Conservation (phyloP, 2,113 vertebrate genomes). For the Platysteira castanea region DNA sequence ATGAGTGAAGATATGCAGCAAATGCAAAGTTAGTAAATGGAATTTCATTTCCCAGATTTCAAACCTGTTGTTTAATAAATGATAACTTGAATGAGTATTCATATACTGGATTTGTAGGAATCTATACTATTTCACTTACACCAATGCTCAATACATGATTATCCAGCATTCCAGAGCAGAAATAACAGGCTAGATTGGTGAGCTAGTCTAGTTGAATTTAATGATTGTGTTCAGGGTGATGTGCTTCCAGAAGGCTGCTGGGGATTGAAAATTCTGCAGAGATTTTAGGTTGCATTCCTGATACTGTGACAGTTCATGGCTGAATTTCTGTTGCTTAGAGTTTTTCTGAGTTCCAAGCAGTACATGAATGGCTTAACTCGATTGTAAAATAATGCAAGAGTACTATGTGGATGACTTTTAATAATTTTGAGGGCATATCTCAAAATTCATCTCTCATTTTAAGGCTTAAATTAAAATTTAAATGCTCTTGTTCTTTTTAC, state of each 20-base stretch:
- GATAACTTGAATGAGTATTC: background rate
- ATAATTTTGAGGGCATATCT: background rate
- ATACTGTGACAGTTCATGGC: background rate
- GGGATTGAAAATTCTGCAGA: background rate
- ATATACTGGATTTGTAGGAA: background rate
- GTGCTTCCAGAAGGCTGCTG: background rate
- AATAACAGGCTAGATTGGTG: background rate
- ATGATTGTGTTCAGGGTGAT: background rate
- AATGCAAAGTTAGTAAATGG: background rate
- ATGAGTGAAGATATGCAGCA: background rate
- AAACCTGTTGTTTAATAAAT: background rate
- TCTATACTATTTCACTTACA: background rate
- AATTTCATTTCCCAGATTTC: too few species aligned
- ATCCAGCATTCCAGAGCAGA: background rate
- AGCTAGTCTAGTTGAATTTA: background rate
- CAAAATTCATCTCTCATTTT: background rate
- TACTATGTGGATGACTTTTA: background rate
- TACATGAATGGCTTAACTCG: background rate
- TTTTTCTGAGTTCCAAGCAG: background rate
- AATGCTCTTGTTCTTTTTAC: background rate
- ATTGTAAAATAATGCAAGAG: background rate
- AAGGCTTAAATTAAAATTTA: background rate
- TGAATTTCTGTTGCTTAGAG: background rate
- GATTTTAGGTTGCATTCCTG: background rate
- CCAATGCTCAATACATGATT: background rate